A percentile compares a stretch with the other conserved stretches of the same genome.
Conservation (phyloP, 2,797 vertebrate species). For the Leptodactylus fallax region DNA sequence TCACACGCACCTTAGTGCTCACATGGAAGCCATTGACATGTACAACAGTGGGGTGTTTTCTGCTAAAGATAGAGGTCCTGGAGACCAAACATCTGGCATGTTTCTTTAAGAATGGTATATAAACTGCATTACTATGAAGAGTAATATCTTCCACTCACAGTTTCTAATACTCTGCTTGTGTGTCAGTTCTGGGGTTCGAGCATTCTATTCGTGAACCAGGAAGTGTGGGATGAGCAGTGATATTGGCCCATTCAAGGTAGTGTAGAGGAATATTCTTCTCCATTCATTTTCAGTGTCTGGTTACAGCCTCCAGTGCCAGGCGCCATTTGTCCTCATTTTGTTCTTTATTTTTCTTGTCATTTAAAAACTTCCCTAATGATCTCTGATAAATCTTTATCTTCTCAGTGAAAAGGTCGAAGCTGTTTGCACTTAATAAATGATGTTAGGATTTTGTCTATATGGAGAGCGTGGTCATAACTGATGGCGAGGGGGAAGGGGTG, state of each 20-base stretch:
- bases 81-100: too few relatives aligned
- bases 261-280: too few relatives aligned
- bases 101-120: too few relatives aligned
- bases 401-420: conserved; percentile 10
- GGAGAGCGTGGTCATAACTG: not conserved
- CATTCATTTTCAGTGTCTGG: too few relatives aligned
- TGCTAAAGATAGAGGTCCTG: too few relatives aligned
- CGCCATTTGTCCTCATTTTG: not conserved
- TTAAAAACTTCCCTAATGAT: not conserved
- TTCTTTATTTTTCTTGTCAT: conserved; percentile 8
- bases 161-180: too few relatives aligned
- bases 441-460: not conserved
- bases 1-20: not conserved
- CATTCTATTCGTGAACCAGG: not conserved
- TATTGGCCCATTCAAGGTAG: not conserved
- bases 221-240: not conserved
- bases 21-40: not conserved
- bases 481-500: not conserved
- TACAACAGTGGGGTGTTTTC: not conserved
- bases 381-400: not conserved
- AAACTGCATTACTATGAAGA: too few relatives aligned
- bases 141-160: too few relatives aligned
- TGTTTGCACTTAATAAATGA: conserved; percentile 13
- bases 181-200: too few relatives aligned
- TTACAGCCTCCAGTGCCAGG: not conserved